These are phyloP conservation scores for Ericerus pela DNA, from an alignment of 1,140 invertebrate species.

Conservation along the genomic window DNA sequence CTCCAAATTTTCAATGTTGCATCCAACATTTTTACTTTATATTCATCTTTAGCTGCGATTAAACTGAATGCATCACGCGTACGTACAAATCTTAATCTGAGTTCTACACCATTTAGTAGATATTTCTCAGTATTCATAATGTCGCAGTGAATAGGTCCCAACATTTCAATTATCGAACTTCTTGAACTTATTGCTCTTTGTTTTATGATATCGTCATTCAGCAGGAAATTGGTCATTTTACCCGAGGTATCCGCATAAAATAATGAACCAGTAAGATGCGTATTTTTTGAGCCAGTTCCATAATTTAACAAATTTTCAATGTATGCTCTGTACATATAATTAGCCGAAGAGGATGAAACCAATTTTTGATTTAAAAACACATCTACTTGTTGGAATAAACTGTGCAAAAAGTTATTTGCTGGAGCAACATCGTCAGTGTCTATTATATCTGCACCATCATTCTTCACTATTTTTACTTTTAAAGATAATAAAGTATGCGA, in stretches of 20 bases:
- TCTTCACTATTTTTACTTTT: conserved; percentile 25
- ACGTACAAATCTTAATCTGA: conserved; percentile 27
- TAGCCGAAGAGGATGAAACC: conserved; percentile 30
- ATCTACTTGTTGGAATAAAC: conserved; percentile 31
- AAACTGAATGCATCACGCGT: conserved; percentile 29
- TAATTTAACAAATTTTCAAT: conserved; percentile 33
- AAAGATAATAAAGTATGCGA: conserved; percentile 30
- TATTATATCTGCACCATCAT: conserved; percentile 18
- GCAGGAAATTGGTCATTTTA: conserved; percentile 23
- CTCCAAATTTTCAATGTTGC: conserved; percentile 27
- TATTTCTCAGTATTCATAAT: conserved; percentile 31
- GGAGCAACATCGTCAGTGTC: conserved; percentile 19
- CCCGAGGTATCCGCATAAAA: conserved; percentile 23
- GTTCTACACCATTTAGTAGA: conserved; percentile 30
- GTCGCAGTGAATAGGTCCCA: conserved; percentile 17
- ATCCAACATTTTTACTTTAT: conserved; percentile 23
- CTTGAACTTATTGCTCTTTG: conserved; percentile 21
- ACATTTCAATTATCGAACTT: conserved; percentile 22
- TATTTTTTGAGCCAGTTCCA: conserved; percentile 28
- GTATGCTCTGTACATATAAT: conserved; percentile 33
- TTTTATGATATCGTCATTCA: conserved; percentile 24
- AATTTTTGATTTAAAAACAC: conserved; percentile 33
- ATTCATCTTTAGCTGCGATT: conserved; percentile 21
- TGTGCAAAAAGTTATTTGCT: conserved; percentile 31
- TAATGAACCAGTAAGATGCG: conserved; percentile 27